Evolutionary conservation across 2,888 invertebrate genomes (phyloP).

Genomic region (Oxytorus armatus): DNA sequence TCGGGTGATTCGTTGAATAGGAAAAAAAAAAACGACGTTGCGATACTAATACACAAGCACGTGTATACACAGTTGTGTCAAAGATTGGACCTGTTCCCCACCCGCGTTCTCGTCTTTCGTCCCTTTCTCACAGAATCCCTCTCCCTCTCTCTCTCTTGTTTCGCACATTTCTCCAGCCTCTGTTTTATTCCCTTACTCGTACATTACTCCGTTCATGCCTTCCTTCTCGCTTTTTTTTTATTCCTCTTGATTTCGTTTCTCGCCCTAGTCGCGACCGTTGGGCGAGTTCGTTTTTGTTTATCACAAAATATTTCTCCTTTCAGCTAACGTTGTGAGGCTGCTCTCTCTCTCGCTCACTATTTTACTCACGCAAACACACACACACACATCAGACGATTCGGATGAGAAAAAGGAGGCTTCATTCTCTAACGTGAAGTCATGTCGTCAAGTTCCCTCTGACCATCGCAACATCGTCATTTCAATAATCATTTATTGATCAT

Average conservation of each 20-base stretch:
- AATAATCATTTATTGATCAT: constrained; percentile 3
- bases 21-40: constrained; percentile 33
- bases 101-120: constrained; percentile 33
- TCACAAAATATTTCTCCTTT: no score
- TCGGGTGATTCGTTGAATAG: constrained; percentile 56
- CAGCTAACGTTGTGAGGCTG: constrained; percentile 8
- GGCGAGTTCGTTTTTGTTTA: constrained; percentile 62
- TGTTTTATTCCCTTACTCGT: constrained; percentile 27
- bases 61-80: constrained; percentile 25
- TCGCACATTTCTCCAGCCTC: constrained; percentile 45
- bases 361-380: background rate
- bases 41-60: constrained; percentile 3
- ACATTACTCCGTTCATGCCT: background rate
- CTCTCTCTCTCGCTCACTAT: constrained; percentile 9
- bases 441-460: constrained; percentile 56
- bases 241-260: constrained; percentile 56
- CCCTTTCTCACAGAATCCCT: constrained; percentile 15
- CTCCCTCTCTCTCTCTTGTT: constrained; percentile 15
- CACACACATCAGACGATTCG: background rate
- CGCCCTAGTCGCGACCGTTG: constrained; percentile 59
- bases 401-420: constrained; percentile 37
- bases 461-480: constrained; percentile 50
- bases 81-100: constrained; percentile 46
- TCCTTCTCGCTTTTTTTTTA: constrained; percentile 7
- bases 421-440: constrained; percentile 68